A percentile compares a stretch with the other conserved stretches of the same genome.
Conservation (phyloP, 2,888 invertebrate genomes). For the Rotaria sp. region DNA sequence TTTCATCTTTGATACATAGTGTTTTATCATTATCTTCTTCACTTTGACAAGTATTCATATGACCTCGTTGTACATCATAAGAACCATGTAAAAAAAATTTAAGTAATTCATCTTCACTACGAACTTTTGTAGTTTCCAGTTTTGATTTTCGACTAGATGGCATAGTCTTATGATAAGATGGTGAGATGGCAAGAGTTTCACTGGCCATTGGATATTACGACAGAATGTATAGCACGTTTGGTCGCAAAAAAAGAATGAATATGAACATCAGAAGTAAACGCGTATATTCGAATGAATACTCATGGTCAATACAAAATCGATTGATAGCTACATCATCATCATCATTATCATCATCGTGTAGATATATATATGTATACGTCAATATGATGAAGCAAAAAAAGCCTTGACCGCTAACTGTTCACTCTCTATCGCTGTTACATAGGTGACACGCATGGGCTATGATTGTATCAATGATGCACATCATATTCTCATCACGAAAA, state of each 20-base stretch:
- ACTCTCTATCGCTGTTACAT: background rate
- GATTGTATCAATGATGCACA: background rate
- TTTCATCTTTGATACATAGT: background rate
- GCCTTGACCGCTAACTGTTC: slow-evolving; percentile 4
- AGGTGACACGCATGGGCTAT: background rate
- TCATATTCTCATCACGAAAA: background rate
- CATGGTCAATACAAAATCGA: background rate
- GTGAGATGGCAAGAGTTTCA: background rate
- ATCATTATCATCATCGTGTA: background rate
- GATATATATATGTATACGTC: background rate
- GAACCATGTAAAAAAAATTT: slow-evolving; percentile 24
- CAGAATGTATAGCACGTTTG: background rate
- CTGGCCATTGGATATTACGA: background rate
- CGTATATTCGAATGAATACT: background rate
- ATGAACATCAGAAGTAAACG: background rate
- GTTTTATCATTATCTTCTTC: background rate
- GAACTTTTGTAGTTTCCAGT: background rate
- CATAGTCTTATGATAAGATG: background rate
- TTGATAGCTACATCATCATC: background rate
- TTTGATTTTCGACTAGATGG: background rate
- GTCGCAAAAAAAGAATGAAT: background rate
- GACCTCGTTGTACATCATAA: slow-evolving; percentile 1
- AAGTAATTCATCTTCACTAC: slow-evolving; percentile 23
- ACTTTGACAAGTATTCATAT: background rate
- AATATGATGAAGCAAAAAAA: background rate